Conservation (phyloP, 2,888 invertebrate species). For the Rhagophthalmus giganteus region DNA sequence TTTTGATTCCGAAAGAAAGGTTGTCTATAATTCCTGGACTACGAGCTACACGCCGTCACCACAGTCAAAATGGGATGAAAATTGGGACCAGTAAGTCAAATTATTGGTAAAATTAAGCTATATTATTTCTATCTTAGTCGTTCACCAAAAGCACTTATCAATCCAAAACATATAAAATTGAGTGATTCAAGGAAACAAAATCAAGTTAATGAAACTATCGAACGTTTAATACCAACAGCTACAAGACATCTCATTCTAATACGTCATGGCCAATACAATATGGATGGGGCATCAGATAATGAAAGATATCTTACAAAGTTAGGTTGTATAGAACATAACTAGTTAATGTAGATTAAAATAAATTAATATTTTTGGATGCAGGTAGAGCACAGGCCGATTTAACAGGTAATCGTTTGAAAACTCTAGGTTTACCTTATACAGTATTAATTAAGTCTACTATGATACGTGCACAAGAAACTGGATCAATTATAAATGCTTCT, state of each 20-base stretch:
- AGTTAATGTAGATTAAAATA: no score
- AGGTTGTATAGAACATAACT: no score
- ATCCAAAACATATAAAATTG: slow-evolving; percentile 58
- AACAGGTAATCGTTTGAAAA: slow-evolving; percentile 81
- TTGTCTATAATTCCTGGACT: slow-evolving; percentile 70
- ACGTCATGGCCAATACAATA: slow-evolving; percentile 93
- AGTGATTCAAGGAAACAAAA: slow-evolving; percentile 63
- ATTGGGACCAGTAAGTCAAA: slow-evolving; percentile 82
- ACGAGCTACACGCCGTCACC: slow-evolving; percentile 65
- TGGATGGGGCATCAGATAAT: slow-evolving; percentile 70
- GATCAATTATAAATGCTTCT: slow-evolving; percentile 74
- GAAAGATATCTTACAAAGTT: slow-evolving; percentile 78
- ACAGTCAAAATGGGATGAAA: slow-evolving; percentile 75
- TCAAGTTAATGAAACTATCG: slow-evolving; percentile 67
- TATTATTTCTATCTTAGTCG: slow-evolving; percentile 63
- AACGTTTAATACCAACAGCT: slow-evolving; percentile 64
- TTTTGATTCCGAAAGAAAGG: slow-evolving; percentile 51
- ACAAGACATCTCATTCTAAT: slow-evolving; percentile 86
- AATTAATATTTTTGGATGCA: slow-evolving; percentile 50
- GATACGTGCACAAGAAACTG: slow-evolving; percentile 92
- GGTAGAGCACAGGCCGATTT: slow-evolving; percentile 83
- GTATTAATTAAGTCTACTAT: slow-evolving; percentile 85
- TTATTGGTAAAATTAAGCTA: background rate
- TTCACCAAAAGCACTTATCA: slow-evolving; percentile 71
- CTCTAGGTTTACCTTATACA: slow-evolving; percentile 78